Base-by-base conservation (phyloP, 2,888 invertebrate species). In the Mythimna impura region DNA sequence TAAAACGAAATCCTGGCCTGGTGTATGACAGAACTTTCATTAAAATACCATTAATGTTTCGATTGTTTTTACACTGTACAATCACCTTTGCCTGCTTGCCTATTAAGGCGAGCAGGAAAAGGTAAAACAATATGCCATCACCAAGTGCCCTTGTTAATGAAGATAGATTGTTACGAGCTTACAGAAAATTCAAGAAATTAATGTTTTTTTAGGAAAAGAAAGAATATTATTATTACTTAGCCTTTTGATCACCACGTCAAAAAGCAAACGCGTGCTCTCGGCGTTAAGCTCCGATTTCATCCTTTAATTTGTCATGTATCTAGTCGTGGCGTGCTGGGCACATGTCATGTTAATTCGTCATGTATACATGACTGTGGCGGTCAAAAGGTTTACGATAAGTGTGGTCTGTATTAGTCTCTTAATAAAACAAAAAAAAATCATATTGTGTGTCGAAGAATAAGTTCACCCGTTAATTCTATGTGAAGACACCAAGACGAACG, bases 1-100 rank as follows among this genome's bases (percentile, higher is more conserved):
- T 17, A 47, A 47, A 20, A 7, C 47, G 17, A 47, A 40, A 58
- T 62, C 82, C 25, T 57, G 66, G 82, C 78, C 80, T 80, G 60
- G 52, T 64, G 66, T 52, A 50, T 60, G 61, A 71, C 40, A 81
- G 43, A 60, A 71, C 30, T 57, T 73, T 62, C 0, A 78, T 78
- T 62, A 52, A 55, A 70, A 30, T 70, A 57, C 50, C 25, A 20
- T 12, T 17, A 47, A 47, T 14, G 43, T 61, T 69, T 61, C 22
- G 22, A 30, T 8, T 3, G 12, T 76, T 76, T 74, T 58, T 76
- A 76, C n/a, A 34, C 43, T 43, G 14, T n/a, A 34, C 30, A 60
- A 10, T 52, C 14, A 52, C 17, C 17, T 22, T 34, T 54, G 14
- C 2, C 43, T 50, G 36, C 50, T 68, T 36, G 63, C 63, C 67